These are phyloP conservation scores for Xestia sexstrigata DNA, from an alignment of 2,888 invertebrate species.

Conservation along the genomic window DNA sequence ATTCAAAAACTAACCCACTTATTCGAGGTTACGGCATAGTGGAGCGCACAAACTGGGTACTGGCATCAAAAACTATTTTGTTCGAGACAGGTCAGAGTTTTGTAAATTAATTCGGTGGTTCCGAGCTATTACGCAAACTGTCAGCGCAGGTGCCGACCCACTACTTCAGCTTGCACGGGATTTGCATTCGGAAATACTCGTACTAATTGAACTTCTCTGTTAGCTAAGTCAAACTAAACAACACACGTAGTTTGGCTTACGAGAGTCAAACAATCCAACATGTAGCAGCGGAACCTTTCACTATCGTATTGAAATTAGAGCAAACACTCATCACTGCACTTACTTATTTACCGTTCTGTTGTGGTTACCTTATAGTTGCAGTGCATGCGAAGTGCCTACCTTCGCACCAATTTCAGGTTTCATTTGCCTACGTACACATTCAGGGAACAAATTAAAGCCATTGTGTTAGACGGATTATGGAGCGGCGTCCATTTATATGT, in stretches of 20 bases:
- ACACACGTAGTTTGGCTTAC: conserved; percentile 71
- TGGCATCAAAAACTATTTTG: conserved; percentile 85
- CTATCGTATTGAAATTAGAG: conserved; percentile 61
- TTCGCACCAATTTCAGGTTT: conserved; percentile 79
- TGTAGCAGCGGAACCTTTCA: conserved; percentile 49
- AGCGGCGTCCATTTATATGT: conserved; percentile 89
- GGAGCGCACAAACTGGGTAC: conserved; percentile 72
- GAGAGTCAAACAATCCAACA: conserved; percentile 71
- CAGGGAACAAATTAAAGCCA: conserved; percentile 87
- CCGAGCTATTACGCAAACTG: conserved; percentile 88
- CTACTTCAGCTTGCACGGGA: conserved; percentile 78
- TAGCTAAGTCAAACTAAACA: conserved; percentile 84
- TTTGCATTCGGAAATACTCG: conserved; percentile 87
- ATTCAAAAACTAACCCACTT: conserved; percentile 71
- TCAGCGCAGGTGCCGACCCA: conserved; percentile 87
- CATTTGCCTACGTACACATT: conserved; percentile 83
- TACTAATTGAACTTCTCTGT: conserved; percentile 88
- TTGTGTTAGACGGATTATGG: conserved; percentile 89
- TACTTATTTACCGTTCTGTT: conserved; percentile 61
- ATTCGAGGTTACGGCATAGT: conserved; percentile 67
- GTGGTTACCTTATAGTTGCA: conserved; percentile 62
- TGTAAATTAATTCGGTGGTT: conserved; percentile 89
- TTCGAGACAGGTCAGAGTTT: conserved; percentile 85
- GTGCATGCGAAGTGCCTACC: conserved; percentile 38
- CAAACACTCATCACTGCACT: conserved; percentile 53